Evolutionary conservation across 2,113 vertebrate species (phyloP).

Genomic region (Eudyptes chrysolophus): DNA sequence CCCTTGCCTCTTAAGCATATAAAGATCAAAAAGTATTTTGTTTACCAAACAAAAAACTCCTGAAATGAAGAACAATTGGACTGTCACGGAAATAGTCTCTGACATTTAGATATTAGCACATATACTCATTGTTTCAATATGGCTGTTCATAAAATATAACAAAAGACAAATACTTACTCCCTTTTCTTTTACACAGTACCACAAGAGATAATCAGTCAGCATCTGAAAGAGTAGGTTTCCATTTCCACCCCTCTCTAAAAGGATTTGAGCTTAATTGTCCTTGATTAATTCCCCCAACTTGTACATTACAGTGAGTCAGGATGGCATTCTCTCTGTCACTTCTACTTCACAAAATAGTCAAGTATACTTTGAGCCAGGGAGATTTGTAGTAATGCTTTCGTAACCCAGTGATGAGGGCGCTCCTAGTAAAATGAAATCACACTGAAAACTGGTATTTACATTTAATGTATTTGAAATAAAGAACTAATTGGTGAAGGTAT

Average conservation of each 20-base stretch:
- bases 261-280: background rate
- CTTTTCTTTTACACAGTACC: background rate
- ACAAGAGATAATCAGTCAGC: background rate
- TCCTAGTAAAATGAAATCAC: background rate
- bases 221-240: background rate
- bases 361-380: background rate
- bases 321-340: background rate
- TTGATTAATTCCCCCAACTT: background rate
- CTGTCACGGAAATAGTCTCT: background rate
- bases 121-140: background rate
- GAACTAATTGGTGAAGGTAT: background rate
- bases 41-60: background rate
- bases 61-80: background rate
- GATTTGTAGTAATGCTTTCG: background rate
- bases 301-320: background rate
- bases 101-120: background rate
- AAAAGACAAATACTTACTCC: background rate
- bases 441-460: background rate
- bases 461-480: background rate
- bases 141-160: background rate
- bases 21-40: background rate
- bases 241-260: background rate
- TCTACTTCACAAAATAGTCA: constrained; percentile 20
- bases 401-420: background rate
- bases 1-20: background rate